Conservation (phyloP, 2,113 vertebrate species). For the Enhydra lutris region DNA sequence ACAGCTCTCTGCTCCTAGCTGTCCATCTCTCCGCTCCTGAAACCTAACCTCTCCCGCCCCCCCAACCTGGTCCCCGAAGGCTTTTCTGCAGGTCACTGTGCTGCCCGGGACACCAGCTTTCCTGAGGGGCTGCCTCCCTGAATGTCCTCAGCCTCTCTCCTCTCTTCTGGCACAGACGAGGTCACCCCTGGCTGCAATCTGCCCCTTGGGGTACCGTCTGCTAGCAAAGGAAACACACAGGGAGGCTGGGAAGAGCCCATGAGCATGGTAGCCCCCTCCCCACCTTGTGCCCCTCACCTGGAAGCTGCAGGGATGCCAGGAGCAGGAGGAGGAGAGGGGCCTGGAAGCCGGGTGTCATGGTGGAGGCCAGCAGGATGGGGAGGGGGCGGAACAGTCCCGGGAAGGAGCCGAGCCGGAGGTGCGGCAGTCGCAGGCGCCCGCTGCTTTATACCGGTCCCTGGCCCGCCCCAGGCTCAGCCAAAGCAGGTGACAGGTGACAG, state of each 20-base stretch:
- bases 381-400: background rate
- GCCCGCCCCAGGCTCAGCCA: constrained; percentile 47
- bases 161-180: background rate
- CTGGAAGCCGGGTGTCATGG: constrained; percentile 45
- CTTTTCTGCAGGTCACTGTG: background rate
- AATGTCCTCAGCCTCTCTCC: background rate
- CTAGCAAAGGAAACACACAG: background rate
- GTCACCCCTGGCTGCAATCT: background rate
- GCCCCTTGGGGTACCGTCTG: background rate
- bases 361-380: background rate
- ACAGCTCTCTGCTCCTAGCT: background rate
- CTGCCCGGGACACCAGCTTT: background rate
- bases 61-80: background rate
- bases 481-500: constrained; percentile 78
- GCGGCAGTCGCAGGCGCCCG: constrained; percentile 24
- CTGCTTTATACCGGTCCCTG: constrained; percentile 74
- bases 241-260: background rate
- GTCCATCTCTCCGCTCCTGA: background rate
- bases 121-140: background rate
- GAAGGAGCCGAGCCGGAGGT: background rate
- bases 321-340: constrained; percentile 4
- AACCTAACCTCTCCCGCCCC: background rate
- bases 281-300: constrained; percentile 58
- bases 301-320: background rate
- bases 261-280: background rate